A percentile compares a stretch with the other conserved stretches of the same genome.
Evolutionary conservation across 2,888 invertebrate species (phyloP).

Genomic region (Aphidoletes aphidimyza): DNA sequence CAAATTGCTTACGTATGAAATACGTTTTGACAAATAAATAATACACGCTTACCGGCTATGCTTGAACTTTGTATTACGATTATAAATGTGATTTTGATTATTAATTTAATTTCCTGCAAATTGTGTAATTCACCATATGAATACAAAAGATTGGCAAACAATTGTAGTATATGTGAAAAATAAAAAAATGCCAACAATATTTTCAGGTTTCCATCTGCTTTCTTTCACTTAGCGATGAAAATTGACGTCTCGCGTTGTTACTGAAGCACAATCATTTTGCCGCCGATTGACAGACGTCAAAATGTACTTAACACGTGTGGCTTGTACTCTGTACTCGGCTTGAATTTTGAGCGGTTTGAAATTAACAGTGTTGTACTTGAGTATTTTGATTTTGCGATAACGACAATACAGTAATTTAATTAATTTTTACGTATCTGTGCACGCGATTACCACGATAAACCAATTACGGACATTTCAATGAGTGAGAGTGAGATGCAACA

Average conservation of each 20-base stretch:
- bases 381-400: too few relatives aligned
- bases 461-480: too few relatives aligned
- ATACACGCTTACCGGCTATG: not conserved
- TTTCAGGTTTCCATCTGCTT: not conserved
- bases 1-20: slow-evolving; percentile 20
- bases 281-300: not conserved
- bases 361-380: too few relatives aligned
- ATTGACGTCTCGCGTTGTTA: slow-evolving; percentile 21
- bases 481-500: too few relatives aligned
- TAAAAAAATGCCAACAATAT: not conserved
- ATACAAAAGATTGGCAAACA: not conserved
- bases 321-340: not conserved
- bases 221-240: not conserved
- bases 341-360: not conserved
- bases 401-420: too few relatives aligned
- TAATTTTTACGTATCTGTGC: too few relatives aligned
- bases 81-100: not conserved
- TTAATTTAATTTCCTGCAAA: not conserved
- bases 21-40: not conserved
- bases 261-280: not conserved
- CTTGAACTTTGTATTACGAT: not conserved
- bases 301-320: not conserved
- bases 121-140: not conserved
- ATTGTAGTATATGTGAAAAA: not conserved
- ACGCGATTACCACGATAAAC: too few relatives aligned